These are phyloP conservation scores for Phycodurus eques DNA, from an alignment of 2,113 vertebrate species.

Conservation along the genomic window DNA sequence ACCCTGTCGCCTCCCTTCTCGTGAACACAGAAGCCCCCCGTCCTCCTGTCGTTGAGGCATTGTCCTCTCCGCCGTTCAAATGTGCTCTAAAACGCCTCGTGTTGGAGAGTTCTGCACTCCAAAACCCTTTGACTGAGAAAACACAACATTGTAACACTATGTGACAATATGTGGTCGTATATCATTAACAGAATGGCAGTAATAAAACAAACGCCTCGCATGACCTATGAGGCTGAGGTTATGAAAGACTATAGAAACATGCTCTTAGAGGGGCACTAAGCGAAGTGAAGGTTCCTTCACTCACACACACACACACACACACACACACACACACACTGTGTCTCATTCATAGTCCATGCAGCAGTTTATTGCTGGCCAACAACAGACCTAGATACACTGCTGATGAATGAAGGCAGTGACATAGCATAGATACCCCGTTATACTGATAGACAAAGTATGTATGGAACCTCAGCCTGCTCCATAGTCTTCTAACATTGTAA, in stretches of 20 bases:
- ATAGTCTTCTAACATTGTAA: conserved; percentile 36
- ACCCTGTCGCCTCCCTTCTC: conserved; percentile 15
- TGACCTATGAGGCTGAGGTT: conserved; percentile 30
- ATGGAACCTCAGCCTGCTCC: conserved; percentile 37
- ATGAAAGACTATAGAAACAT: conserved; percentile 18
- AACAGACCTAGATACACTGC: conserved; percentile 23
- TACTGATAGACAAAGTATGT: conserved; percentile 43
- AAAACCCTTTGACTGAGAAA: conserved; percentile 42
- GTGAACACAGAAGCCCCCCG: background rate
- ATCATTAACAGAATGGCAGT: conserved; percentile 38
- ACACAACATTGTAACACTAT: conserved; percentile 34
- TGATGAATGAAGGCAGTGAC: conserved; percentile 62
- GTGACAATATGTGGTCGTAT: conserved; percentile 33
- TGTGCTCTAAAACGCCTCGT: background rate
- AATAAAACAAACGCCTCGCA: conserved; percentile 35
- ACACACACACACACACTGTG: background rate
- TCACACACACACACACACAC: background rate
- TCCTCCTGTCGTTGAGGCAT: background rate
- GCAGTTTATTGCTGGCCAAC: conserved; percentile 37
- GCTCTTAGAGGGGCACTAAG: conserved; percentile 7
- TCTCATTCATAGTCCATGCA: conserved; percentile 29
- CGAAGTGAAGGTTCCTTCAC: conserved; percentile 11
- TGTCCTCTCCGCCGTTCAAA: background rate
- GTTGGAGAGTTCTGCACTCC: conserved; percentile 6
- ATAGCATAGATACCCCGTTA: conserved; percentile 55